Base-by-base conservation (phyloP, 2,888 invertebrate species). In the Sesia bembeciformis region DNA sequence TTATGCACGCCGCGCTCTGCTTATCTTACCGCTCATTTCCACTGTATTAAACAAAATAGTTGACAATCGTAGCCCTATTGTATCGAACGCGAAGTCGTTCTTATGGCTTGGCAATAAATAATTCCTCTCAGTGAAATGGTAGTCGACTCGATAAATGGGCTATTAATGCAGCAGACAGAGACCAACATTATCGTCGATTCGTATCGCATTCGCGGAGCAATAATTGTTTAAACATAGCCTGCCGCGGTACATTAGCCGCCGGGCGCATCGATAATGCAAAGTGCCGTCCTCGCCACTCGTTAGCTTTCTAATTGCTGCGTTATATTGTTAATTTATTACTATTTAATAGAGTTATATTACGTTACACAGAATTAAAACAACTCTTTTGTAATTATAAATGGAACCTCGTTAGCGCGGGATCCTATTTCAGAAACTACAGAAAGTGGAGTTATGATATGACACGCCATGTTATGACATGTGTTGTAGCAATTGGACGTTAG, bases 171-270 rank as follows among this genome's bases (percentile, higher is more conserved):
- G 74, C 76, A 81, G 82, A 84, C 85, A 78, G 81, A 78, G 78
- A 81, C 82, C 78, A 81, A 81, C 80, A 83, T 86, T 85, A 85
- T 84, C 84, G 78, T 81, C 78, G 80, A 84, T 81, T 86, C 78
- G 80, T 80, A 86, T 85, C 84, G 81, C 77, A 78, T 82, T 83
- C 75, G 76, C 74, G 69, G 72, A 69, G 77, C 74, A 79, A 83
- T 86, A 84, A 87, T 86, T 85, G 85, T 86, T 85, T 84, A 84
- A 86, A 84, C 83, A 84, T 78, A 82, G 80, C 74, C 73, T 73
- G 75, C 76, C 69, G 78, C 67, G 72, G 74, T 72, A 75, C 77
- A 78, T 82, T 84, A 83, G 80, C 67, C 74, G 74, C 70, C 58
- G 57, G 55, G 57, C 59, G 53, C 60, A 78, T 84, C 73, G 79